Conservation (phyloP, 2,888 invertebrate species). For the Acanthosepion lycidas region DNA sequence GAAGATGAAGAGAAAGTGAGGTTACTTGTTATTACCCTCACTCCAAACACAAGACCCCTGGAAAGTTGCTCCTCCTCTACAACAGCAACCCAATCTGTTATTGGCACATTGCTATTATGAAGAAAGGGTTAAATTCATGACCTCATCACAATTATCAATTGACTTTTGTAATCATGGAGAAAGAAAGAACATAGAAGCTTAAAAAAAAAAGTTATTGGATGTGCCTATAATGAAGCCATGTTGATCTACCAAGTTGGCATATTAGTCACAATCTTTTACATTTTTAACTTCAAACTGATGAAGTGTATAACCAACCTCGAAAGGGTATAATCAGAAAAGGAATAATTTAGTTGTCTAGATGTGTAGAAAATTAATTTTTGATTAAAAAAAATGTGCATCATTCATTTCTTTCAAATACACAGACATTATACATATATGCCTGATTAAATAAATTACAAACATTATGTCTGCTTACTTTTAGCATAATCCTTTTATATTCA, state of each 20-base stretch:
- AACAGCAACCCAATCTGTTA: not conserved
- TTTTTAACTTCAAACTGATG: not conserved
- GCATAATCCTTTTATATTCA: no score
- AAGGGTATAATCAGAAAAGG: no score
- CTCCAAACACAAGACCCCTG: not conserved
- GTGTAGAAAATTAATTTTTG: no score
- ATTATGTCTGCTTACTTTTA: no score
- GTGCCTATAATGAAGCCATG: not conserved
- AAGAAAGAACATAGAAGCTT: not conserved
- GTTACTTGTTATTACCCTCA: not conserved
- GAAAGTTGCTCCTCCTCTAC: not conserved
- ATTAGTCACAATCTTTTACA: not conserved
- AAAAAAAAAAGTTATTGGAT: not conserved
- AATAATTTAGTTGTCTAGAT: no score
- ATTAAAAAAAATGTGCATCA: no score
- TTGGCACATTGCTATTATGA: not conserved
- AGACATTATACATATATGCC: no score
- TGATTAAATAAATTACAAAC: no score
- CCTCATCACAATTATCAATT: not conserved
- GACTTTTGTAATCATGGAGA: not conserved
- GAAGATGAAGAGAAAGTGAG: not conserved
- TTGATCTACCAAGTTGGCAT: not conserved
- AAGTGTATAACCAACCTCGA: not conserved
- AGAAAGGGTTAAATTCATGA: not conserved
- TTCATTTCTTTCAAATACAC: no score